A percentile compares a stretch with the other conserved stretches of the same genome.
phyloP scores from a whole-genome alignment of 2,113 vertebrate species.

The Chaetura pelagica region DNA sequence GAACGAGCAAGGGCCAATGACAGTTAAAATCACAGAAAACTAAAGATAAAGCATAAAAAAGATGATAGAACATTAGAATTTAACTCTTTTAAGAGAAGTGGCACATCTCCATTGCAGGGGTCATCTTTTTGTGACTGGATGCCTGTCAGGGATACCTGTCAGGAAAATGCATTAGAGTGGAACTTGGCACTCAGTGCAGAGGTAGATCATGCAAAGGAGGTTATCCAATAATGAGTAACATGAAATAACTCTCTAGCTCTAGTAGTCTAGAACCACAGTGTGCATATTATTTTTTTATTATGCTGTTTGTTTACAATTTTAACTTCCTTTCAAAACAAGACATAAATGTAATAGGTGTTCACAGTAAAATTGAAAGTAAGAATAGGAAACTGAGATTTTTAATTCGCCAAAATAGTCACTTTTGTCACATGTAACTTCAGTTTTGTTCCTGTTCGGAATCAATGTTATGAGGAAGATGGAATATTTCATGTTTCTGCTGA shows the following conservation, averaged over 20 bases:
- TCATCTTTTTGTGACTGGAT: background rate
- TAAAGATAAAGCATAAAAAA: background rate
- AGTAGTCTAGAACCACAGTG: background rate
- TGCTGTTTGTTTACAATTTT: background rate
- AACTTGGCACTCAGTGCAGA: background rate
- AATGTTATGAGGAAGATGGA: background rate
- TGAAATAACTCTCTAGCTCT: background rate
- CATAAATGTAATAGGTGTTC: background rate
- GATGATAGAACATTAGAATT: background rate
- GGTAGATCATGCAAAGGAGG: background rate
- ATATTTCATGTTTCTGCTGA: background rate
- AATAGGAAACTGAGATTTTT: background rate
- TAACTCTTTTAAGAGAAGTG: background rate
- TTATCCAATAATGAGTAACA: background rate
- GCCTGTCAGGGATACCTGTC: background rate
- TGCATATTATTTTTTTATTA: background rate
- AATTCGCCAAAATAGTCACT: background rate
- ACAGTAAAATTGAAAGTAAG: background rate
- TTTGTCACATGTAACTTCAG: background rate
- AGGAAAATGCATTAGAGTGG: background rate
- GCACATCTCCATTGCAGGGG: background rate
- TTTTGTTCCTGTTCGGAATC: background rate
- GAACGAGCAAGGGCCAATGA: background rate
- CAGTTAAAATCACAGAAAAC: background rate
- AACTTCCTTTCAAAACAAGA: background rate